Evolutionary conservation across 2,888 invertebrate genomes (phyloP), one percentile per base, ranked within the genome.

Genomic region (Oscheius sp.): DNA sequence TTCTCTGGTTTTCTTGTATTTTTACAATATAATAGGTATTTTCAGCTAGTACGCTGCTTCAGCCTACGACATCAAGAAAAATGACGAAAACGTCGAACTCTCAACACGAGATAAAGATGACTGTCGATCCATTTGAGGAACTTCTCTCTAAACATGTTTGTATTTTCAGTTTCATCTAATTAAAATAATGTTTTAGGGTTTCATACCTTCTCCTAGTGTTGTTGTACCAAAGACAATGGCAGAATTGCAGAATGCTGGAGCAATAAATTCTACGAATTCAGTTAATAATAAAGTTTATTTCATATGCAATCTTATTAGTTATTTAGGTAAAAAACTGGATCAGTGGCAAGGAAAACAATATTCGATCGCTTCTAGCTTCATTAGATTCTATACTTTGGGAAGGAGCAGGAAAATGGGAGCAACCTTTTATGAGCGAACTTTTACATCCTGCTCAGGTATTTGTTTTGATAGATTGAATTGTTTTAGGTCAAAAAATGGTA

Each of bases 321-420:
- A 63, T 74, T 0, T 86, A 94, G 94, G 88, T 91, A 57, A 85
- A 89, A 77, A 90, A 90, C 71, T 91, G 91, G 91, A 92, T 91
- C 68, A 93, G 95, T 86, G 97, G 97, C 9, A 98, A 97, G 88
- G 94, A 94, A 86, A 92, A 92, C 65, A 99, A 98, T 87, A 94
- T 98, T 77, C 91, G 98, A 67, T 96, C 97, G 0, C 88, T 99
- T 28, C 88, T 99, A 30, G 95, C 96, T 86, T 94, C 96, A 0
- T 90, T 99, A 86, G 94, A 96, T 86, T 92, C 92, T 0, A 92
- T 84, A 9, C 72, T 85, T 4, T 85, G 85, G 85, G 80, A 78
- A 33, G 95, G 93, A 57, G 92, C 88, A 6, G 84, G 92, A 30
- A 92, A 93, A 82, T 98, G 97, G 97, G 90, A 91, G 73, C 92